Conservation (phyloP, 1,140 invertebrate genomes). For the Eufriesea mexicana region DNA sequence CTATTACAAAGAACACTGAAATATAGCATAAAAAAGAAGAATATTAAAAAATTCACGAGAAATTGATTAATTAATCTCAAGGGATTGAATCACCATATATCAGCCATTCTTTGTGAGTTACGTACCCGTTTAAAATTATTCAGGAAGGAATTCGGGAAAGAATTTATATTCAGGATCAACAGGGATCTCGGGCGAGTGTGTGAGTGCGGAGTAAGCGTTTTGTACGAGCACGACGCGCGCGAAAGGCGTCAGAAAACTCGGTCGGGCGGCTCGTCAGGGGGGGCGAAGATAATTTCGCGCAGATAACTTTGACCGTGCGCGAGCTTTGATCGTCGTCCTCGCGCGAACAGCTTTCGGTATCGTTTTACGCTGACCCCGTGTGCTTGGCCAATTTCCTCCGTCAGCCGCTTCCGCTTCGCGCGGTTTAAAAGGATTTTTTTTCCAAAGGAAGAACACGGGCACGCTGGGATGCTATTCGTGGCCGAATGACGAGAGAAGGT, state of each 20-base stretch:
- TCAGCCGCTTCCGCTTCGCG: slow-evolving; percentile 11
- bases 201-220: slow-evolving; percentile 29
- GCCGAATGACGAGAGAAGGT: neutral
- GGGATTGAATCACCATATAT: no score
- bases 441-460: neutral
- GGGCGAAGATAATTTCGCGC: slow-evolving; percentile 18
- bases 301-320: slow-evolving; percentile 32
- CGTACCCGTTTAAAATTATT: no score
- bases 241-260: neutral
- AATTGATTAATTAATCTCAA: no score
- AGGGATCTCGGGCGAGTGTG: neutral
- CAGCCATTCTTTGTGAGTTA: no score
- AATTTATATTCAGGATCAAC: no score
- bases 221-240: neutral
- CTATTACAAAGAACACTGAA: no score
- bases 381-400: slow-evolving; percentile 35
- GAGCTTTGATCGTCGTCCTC: slow-evolving; percentile 28
- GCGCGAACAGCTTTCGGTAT: slow-evolving; percentile 10
- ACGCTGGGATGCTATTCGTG: slow-evolving; percentile 17
- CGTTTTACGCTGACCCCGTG: slow-evolving; percentile 37
- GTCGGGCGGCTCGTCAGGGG: neutral
- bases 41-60: no score
- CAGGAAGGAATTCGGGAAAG: no score
- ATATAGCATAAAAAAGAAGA: no score
- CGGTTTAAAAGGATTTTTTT: slow-evolving; percentile 20